Evolutionary conservation across 2,888 invertebrate genomes (phyloP).

Genomic region (Parapristionchus giblindavisi): DNA sequence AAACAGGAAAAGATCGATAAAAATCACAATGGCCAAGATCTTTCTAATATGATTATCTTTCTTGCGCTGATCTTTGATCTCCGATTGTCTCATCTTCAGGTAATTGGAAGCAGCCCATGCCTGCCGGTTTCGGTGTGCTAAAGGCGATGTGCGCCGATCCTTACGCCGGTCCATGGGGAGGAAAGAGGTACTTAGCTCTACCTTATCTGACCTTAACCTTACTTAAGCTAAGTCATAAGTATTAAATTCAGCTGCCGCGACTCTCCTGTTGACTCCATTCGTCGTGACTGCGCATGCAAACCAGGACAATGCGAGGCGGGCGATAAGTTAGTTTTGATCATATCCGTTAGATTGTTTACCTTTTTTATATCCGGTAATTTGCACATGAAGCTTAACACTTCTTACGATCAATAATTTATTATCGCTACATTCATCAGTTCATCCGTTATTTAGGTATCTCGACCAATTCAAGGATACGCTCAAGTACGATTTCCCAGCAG

Average conservation of each 20-base stretch:
- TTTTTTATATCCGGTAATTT: background rate
- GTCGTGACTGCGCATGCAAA: slow-evolving; percentile 48
- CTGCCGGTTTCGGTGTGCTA: slow-evolving; percentile 63
- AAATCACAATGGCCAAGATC: too few relatives aligned
- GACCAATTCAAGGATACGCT: slow-evolving; percentile 84
- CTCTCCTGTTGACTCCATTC: slow-evolving; percentile 76
- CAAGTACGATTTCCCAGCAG: slow-evolving; percentile 79
- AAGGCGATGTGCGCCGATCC: slow-evolving; percentile 91
- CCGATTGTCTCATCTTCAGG: slow-evolving; percentile 46
- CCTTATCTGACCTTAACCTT: background rate
- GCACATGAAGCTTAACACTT: too few relatives aligned
- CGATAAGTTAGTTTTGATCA: slow-evolving; percentile 71
- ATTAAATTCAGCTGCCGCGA: slow-evolving; percentile 79
- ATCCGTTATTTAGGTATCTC: slow-evolving; percentile 75
- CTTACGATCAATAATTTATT: too few relatives aligned
- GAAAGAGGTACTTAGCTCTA: slow-evolving; percentile 71
- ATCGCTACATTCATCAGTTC: too few relatives aligned
- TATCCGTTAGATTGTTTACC: too few relatives aligned
- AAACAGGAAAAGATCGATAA: too few relatives aligned
- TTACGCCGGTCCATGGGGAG: slow-evolving; percentile 85
- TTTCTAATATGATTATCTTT: too few relatives aligned
- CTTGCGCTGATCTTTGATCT: too few relatives aligned
- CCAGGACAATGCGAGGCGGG: slow-evolving; percentile 78
- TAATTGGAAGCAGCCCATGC: slow-evolving; percentile 78
- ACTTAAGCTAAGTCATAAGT: background rate